A percentile compares a stretch with the other conserved stretches of the same genome.
Conservation (phyloP, 92 coral and sea anemone genomes). For the Bergia sp. region DNA sequence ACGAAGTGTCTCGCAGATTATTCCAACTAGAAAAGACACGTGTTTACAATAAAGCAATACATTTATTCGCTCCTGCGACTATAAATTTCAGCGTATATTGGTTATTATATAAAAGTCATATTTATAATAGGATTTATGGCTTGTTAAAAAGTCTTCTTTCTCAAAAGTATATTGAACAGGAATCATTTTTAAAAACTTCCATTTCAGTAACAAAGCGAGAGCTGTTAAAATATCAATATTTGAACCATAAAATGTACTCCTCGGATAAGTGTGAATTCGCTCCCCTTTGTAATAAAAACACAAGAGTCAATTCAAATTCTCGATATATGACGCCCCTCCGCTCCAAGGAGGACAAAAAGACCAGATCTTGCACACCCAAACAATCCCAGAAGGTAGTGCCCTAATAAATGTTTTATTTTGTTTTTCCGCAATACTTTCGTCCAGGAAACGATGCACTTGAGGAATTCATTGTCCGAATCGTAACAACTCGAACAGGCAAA, state of each 20-base stretch:
- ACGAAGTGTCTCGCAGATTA: too few relatives aligned
- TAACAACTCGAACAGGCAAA: not conserved
- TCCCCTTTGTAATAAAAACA: not conserved
- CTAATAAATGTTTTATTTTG: not conserved
- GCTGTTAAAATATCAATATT: not conserved
- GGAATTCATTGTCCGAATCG: not conserved
- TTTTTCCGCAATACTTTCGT: not conserved
- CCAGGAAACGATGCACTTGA: not conserved
- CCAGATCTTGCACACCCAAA: not conserved
- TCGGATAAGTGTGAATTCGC: too few relatives aligned
- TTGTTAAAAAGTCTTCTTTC: not conserved
- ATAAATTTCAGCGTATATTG: not conserved
- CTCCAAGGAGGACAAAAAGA: not conserved
- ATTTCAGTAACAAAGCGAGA: not conserved
- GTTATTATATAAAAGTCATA: not conserved
- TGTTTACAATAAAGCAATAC: not conserved
- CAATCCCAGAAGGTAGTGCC: not conserved
- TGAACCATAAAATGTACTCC: not conserved
- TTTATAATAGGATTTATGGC: not conserved
- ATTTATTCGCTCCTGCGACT: not conserved
- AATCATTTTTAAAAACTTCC: not conserved
- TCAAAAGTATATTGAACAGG: not conserved
- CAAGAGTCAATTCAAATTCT: not conserved
- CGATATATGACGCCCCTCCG: too few relatives aligned
- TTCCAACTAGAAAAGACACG: not conserved